A percentile compares a stretch with the other conserved stretches of the same genome.
phyloP scores from a whole-genome alignment of 1,140 invertebrate species.

The Dendrolimus kikuchii region DNA sequence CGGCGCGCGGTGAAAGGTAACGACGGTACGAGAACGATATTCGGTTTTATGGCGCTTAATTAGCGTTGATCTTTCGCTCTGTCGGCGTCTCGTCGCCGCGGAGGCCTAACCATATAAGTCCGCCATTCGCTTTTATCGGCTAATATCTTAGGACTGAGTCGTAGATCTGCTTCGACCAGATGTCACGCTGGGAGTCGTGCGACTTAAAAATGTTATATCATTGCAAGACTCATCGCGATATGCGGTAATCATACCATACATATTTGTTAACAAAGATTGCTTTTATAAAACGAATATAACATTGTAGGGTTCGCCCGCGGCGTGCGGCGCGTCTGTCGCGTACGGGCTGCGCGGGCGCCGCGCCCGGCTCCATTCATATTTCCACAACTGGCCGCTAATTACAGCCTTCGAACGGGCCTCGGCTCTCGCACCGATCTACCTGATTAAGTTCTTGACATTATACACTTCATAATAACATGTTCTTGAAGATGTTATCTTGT shows the following conservation, averaged over 20 bases:
- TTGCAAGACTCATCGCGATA: conserved; percentile 5
- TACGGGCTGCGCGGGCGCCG: conserved; percentile 17
- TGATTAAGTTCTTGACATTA: conserved; percentile 60
- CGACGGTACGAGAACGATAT: conserved; percentile 42
- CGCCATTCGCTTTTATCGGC: conserved; percentile 31
- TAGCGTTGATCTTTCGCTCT: conserved; percentile 53
- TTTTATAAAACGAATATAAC: too few species aligned
- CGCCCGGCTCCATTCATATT: conserved; percentile 45
- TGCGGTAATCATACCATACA: too few species aligned
- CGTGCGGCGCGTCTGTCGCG: background rate
- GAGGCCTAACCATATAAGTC: conserved; percentile 35
- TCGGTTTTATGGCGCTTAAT: conserved; percentile 66
- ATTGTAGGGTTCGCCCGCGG: background rate
- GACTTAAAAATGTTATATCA: conserved; percentile 26
- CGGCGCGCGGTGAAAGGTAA: conserved; percentile 47
- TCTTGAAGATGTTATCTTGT: conserved; percentile 1
- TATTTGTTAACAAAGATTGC: too few species aligned
- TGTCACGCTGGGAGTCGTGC: conserved; percentile 27
- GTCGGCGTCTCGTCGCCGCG: conserved; percentile 32
- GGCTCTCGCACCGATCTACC: conserved; percentile 21
- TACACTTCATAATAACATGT: conserved; percentile 12
- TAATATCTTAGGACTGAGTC: conserved; percentile 31
- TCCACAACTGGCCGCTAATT: conserved; percentile 57
- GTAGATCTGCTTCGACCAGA: conserved; percentile 33
- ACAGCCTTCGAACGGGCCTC: conserved; percentile 25